phyloP scores from a whole-genome alignment of 1,140 invertebrate genomes.

The Telenomus remus region DNA sequence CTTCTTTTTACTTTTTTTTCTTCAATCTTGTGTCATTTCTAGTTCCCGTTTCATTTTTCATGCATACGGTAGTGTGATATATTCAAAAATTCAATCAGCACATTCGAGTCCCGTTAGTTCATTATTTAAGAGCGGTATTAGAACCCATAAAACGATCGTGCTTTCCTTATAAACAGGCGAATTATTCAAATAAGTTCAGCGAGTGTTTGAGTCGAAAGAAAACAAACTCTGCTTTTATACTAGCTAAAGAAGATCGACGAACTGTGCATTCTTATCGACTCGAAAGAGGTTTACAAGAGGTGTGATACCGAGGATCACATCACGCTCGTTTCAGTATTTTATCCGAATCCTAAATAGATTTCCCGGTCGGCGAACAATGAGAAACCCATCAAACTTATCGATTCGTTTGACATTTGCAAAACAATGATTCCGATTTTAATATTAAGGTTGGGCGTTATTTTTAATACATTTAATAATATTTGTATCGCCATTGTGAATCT shows the following conservation, averaged over 20 bases:
- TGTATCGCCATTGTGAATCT: too few relatives aligned
- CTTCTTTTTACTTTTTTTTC: too few relatives aligned
- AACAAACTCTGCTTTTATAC: slow-evolving; percentile 32
- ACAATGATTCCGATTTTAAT: background rate
- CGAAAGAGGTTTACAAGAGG: slow-evolving; percentile 13
- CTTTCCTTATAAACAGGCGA: slow-evolving; percentile 55
- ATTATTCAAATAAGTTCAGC: slow-evolving; percentile 59
- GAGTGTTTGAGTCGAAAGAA: slow-evolving; percentile 45
- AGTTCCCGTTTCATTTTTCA: too few relatives aligned
- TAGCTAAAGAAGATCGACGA: slow-evolving; percentile 26
- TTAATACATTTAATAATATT: too few relatives aligned
- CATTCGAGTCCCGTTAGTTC: slow-evolving; percentile 37
- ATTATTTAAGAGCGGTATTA: slow-evolving; percentile 18
- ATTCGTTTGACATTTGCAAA: slow-evolving; percentile 25
- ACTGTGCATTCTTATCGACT: slow-evolving; percentile 49
- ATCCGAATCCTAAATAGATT: slow-evolving; percentile 26
- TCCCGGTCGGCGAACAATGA: slow-evolving; percentile 1
- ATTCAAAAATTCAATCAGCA: slow-evolving; percentile 13
- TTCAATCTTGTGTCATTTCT: too few relatives aligned
- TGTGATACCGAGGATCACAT: too few relatives aligned
- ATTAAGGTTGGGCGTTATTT: background rate
- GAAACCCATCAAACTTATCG: slow-evolving; percentile 16
- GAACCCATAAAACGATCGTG: slow-evolving; percentile 11
- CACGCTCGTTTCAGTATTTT: slow-evolving; percentile 10
- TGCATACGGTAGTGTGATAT: too few relatives aligned